A percentile compares a stretch with the other conserved stretches of the same genome.
These are phyloP conservation scores for Acrocephalus kingi DNA, from an alignment of 2,113 vertebrate genomes.

Conservation along the genomic window DNA sequence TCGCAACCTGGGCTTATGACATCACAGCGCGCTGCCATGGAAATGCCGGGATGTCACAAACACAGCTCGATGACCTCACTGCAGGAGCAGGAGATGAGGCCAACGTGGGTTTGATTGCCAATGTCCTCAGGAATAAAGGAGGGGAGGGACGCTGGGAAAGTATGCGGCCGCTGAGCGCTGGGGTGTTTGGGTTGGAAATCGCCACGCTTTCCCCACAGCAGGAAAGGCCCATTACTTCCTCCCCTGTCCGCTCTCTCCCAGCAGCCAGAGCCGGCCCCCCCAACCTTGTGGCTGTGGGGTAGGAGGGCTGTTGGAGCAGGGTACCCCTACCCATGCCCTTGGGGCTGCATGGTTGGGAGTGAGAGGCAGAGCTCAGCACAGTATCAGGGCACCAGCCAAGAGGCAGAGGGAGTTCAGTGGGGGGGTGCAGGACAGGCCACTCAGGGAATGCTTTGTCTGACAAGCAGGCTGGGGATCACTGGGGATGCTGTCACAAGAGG, in stretches of 20 bases:
- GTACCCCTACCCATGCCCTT: not conserved
- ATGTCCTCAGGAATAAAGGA: conserved; percentile 43
- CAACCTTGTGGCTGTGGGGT: not conserved
- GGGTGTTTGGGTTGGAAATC: conserved; percentile 70
- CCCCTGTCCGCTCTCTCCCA: not conserved
- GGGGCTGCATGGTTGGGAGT: accelerated
- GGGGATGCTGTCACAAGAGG: not conserved
- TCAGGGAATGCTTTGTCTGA: not conserved
- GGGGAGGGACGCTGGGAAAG: conserved; percentile 63
- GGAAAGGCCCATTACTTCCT: conserved; percentile 46
- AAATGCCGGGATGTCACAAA: conserved; percentile 60
- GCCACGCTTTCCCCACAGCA: conserved; percentile 27
- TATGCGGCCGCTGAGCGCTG: conserved; percentile 52
- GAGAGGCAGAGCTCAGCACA: not conserved
- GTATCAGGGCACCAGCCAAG: not conserved
- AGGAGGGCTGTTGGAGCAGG: not conserved
- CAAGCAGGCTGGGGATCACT: not conserved
- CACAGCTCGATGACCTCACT: conserved; percentile 69
- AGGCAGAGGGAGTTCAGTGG: not conserved
- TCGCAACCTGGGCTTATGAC: conserved; percentile 53
- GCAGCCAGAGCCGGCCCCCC: not conserved
- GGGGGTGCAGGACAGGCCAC: not conserved
- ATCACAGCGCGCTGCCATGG: conserved; percentile 60
- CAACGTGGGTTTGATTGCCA: conserved; percentile 44
- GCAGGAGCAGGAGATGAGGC: conserved; percentile 63